A percentile compares a stretch with the other conserved stretches of the same genome.
Conservation (phyloP, 2,113 vertebrate species). For the Aleadryas rufinucha region DNA sequence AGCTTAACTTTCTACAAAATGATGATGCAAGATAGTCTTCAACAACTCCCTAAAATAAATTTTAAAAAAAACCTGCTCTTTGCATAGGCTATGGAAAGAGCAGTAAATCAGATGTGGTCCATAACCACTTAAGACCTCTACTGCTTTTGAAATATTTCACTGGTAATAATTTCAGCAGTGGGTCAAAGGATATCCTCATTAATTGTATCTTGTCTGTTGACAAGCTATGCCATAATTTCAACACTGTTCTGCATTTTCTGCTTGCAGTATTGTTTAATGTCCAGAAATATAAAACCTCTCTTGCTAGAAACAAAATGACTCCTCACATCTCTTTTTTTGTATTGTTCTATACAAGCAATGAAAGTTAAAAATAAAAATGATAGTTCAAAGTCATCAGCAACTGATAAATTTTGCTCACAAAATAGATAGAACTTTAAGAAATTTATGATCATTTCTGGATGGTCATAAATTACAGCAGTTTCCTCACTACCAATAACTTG, state of each 20-base stretch:
- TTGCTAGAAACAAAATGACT: background rate
- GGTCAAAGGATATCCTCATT: background rate
- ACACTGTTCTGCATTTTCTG: background rate
- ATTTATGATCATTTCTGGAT: background rate
- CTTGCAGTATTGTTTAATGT: background rate
- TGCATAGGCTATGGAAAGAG: background rate
- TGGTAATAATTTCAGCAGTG: background rate
- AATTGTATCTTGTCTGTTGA: background rate
- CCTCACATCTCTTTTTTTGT: background rate
- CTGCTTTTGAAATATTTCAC: background rate
- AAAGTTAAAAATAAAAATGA: background rate
- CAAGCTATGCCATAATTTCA: background rate
- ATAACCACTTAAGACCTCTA: background rate
- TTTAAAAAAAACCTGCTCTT: background rate
- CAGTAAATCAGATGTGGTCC: background rate
- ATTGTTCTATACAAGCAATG: background rate
- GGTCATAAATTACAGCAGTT: background rate
- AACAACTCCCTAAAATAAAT: background rate
- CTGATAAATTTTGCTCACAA: background rate
- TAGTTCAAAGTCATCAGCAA: background rate
- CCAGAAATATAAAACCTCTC: background rate
- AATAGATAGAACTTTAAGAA: background rate
- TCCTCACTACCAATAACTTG: background rate
- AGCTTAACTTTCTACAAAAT: background rate
- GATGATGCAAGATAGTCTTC: background rate